A percentile compares a stretch with the other conserved stretches of the same genome.
Conservation (phyloP, 2,888 invertebrate species). For the Platycnemis pennipes region DNA sequence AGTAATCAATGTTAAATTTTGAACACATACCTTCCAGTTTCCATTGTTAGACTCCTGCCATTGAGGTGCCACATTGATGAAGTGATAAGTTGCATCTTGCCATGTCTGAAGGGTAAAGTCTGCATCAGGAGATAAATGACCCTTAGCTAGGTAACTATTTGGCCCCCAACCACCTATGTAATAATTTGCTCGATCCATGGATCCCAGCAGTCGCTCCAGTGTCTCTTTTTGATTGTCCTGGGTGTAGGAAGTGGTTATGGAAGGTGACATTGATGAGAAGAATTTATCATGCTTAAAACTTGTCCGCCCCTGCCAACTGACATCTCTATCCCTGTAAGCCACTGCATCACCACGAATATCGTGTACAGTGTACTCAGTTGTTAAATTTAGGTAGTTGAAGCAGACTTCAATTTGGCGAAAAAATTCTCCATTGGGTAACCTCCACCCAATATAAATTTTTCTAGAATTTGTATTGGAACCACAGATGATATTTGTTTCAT, state of each 20-base stretch:
- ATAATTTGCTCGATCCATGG: not conserved
- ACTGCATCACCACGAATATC: not conserved
- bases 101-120: slow-evolving; percentile 84
- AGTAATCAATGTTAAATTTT: too few relatives aligned
- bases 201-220: not conserved
- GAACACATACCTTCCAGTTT: slow-evolving; percentile 80
- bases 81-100: slow-evolving; percentile 83
- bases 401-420: slow-evolving; percentile 27
- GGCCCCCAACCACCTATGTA: slow-evolving; percentile 71
- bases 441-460: slow-evolving; percentile 38
- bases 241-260: not conserved
- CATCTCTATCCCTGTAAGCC: slow-evolving; percentile 41
- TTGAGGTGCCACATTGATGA: slow-evolving; percentile 85
- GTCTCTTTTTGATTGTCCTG: slow-evolving; percentile 50
- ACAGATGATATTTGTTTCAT: not conserved
- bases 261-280: slow-evolving; percentile 75
- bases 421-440: not conserved
- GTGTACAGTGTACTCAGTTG: slow-evolving; percentile 10
- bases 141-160: slow-evolving; percentile 80
- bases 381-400: not conserved
- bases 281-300: slow-evolving; percentile 49
- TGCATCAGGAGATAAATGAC: slow-evolving; percentile 83
- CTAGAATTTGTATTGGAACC: slow-evolving; percentile 38
- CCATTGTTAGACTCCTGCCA: slow-evolving; percentile 84
- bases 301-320: not conserved